Evolutionary conservation across 2,888 invertebrate genomes (phyloP), one percentile per base, ranked within the genome.

Genomic region (Gymnocheta viridis): DNA sequence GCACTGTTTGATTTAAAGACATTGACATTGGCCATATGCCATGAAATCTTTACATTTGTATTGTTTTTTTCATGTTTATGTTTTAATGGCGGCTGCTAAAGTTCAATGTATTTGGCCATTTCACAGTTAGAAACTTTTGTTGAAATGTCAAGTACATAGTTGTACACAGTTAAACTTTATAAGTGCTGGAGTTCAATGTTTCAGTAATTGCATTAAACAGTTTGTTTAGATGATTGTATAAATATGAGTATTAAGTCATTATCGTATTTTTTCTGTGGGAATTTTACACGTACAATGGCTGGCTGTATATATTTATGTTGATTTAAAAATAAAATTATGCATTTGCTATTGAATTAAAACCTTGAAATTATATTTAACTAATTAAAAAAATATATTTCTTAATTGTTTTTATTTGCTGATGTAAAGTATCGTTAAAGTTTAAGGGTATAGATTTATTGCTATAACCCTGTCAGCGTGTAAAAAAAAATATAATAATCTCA

Each of bases 11-110:
- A 49, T 73, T 73, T 12, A 64, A 79, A 79, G 73, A 47, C 69
- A 82, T 74, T 79, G 69, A 74, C 79, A 79, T 79, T 82, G 78
- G 82, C 82, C 69, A 62, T 64, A 47, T 78, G 73, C 82, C 82
- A 82, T 78, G 24, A 82, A 73, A 79, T 69, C 19, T 10, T 24
- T 51, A 27, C 22, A 56, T 56, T 47, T 56, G 27, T 56, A 47
- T 72, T 76, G 54, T 24, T 32, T 54, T 51, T n/a, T 64, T 49
- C 6, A 12, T 64, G n/a, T 38, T 51, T 22, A 27, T 32, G 29
- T n/a, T 60, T 67, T 32, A 12, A 54, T 62, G 51, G 69, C 58
- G 66, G 38, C 74, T 14, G 67, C 51, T 27, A 72, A 64, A 82
- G 82, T 82, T 82, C 73, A 82, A 73, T 73, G 78, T 24, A 69